phyloP scores from a whole-genome alignment of 2,113 vertebrate genomes.

The Scatophagus argus region DNA sequence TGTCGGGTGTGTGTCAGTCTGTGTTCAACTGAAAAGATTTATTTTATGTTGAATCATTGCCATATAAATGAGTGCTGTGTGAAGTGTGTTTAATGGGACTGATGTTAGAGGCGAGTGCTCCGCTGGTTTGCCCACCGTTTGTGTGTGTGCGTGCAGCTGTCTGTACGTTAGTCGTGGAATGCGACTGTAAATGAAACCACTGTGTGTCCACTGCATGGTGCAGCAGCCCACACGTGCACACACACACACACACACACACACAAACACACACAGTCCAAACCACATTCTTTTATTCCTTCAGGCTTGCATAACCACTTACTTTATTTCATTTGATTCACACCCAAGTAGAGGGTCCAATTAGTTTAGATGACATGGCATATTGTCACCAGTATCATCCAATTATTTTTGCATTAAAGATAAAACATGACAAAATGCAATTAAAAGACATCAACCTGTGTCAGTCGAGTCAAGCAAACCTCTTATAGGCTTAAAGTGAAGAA shows the following conservation, averaged over 20 bases:
- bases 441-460: constrained; percentile 27
- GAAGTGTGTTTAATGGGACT: background rate
- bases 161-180: constrained; percentile 65
- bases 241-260: constrained; percentile 22
- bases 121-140: constrained; percentile 3
- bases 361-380: constrained; percentile 25
- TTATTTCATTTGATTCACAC: constrained; percentile 11
- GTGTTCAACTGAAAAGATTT: background rate
- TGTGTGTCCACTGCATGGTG: constrained; percentile 57
- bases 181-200: constrained; percentile 64
- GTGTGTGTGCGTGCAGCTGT: constrained; percentile 51
- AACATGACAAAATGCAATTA: constrained; percentile 39
- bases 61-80: constrained; percentile 23
- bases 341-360: constrained; percentile 20
- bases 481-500: background rate
- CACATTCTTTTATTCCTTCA: constrained; percentile 29
- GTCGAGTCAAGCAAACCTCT: constrained; percentile 8
- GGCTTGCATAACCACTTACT: constrained; percentile 16
- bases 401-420: constrained; percentile 42
- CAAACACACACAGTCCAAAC: background rate
- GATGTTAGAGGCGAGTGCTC: background rate
- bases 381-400: constrained; percentile 33
- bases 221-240: constrained; percentile 43
- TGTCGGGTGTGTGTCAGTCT: constrained; percentile 10
- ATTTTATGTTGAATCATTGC: constrained; percentile 26